phyloP scores from a whole-genome alignment of 1,140 invertebrate genomes.

The Penaeus indicus region DNA sequence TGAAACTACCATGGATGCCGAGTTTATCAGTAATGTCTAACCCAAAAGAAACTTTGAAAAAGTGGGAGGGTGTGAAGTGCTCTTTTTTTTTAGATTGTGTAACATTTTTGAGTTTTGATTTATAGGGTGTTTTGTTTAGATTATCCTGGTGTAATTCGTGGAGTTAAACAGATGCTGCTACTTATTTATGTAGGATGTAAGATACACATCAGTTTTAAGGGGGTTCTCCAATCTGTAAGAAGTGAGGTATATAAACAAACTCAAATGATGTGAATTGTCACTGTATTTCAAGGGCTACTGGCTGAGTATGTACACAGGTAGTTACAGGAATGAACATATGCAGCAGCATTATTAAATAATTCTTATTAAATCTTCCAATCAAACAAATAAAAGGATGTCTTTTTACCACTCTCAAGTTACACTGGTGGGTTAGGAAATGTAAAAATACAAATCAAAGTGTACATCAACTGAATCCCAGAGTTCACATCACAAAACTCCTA shows the following conservation, averaged over 20 bases:
- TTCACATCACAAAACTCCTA: slow-evolving; percentile 42
- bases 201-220: no score
- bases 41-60: no score
- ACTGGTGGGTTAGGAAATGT: slow-evolving; percentile 42
- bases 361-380: slow-evolving; percentile 44
- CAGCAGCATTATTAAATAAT: slow-evolving; percentile 63
- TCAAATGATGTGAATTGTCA: slow-evolving; percentile 59
- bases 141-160: no score
- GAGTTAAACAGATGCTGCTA: no score
- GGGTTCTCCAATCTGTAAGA: no score
- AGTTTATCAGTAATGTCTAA: no score
- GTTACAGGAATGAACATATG: slow-evolving; percentile 65
- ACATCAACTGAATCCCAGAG: slow-evolving; percentile 49
- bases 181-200: no score
- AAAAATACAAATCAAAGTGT: slow-evolving; percentile 20
- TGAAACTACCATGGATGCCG: no score
- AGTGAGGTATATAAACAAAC: slow-evolving; percentile 59
- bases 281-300: slow-evolving; percentile 65
- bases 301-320: slow-evolving; percentile 64
- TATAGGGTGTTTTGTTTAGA: no score
- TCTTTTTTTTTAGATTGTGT: no score
- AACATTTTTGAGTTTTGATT: no score
- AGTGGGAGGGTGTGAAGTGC: no score
- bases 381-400: slow-evolving; percentile 39
- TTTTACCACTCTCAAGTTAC: slow-evolving; percentile 36